These are phyloP conservation scores for Ashinkailepas kermadecensis DNA, from an alignment of 2,888 invertebrate genomes.

Conservation along the genomic window DNA sequence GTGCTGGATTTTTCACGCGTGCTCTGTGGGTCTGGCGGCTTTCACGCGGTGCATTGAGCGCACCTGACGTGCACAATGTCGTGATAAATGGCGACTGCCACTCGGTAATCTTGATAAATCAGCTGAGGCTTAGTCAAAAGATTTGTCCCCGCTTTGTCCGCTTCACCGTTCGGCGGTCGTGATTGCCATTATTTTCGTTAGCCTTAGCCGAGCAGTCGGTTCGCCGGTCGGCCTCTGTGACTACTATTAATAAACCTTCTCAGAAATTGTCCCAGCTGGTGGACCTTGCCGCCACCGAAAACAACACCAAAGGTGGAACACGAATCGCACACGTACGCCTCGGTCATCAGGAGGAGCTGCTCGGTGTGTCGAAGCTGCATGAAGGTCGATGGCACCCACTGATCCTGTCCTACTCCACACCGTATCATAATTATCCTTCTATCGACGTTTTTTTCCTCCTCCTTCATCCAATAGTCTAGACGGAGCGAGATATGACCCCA, in stretches of 20 bases:
- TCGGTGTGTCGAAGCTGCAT: too few relatives aligned
- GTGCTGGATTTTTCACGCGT: neutral
- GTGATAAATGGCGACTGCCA: neutral
- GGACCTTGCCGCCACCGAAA: too few relatives aligned
- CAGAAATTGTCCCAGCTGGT: neutral
- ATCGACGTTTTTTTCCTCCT: too few relatives aligned
- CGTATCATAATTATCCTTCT: too few relatives aligned
- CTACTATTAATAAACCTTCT: neutral
- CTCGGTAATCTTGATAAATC: constrained; percentile 15
- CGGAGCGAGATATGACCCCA: too few relatives aligned
- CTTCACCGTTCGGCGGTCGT: neutral
- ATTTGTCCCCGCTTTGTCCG: constrained; percentile 11
- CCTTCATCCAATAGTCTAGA: too few relatives aligned
- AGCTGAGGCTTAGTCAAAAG: neutral
- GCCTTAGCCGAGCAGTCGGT: neutral
- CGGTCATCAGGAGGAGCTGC: too few relatives aligned
- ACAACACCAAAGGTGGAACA: too few relatives aligned
- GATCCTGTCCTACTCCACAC: too few relatives aligned
- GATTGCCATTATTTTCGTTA: constrained; percentile 13
- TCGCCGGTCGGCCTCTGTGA: neutral
- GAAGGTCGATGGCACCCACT: too few relatives aligned
- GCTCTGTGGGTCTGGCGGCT: neutral
- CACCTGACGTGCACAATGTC: constrained; percentile 15
- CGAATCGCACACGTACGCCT: too few relatives aligned
- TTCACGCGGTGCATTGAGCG: neutral